A percentile compares a stretch with the other conserved stretches of the same genome.
phyloP scores from a whole-genome alignment of 1,140 invertebrate species.

The Ephestia elutella region DNA sequence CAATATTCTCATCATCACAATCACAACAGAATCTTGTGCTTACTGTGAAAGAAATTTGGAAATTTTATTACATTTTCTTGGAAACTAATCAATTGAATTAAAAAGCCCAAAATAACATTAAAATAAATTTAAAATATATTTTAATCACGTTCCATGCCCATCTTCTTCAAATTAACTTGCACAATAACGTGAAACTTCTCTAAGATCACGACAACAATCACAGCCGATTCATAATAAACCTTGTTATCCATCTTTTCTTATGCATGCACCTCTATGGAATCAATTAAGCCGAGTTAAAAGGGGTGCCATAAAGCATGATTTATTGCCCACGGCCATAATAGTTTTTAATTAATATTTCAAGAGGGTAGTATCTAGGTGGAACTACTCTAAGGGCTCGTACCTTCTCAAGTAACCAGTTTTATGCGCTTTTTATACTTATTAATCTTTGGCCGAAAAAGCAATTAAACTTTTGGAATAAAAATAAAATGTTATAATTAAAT shows the following conservation, averaged over 20 bases:
- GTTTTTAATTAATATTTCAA: slow-evolving; percentile 57
- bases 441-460: neutral
- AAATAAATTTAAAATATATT: too few species aligned
- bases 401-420: slow-evolving; percentile 3
- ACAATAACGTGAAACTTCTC: neutral
- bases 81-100: too few species aligned
- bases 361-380: slow-evolving; percentile 20
- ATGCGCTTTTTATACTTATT: neutral
- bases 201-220: neutral
- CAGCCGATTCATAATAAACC: slow-evolving; percentile 11
- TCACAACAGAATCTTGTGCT: too few species aligned
- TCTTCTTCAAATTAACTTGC: neutral
- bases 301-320: slow-evolving; percentile 61
- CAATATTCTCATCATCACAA: too few species aligned
- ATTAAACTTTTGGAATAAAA: neutral
- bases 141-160: neutral
- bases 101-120: too few species aligned
- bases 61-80: too few species aligned
- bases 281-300: slow-evolving; percentile 51
- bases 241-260: slow-evolving; percentile 56
- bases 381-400: neutral
- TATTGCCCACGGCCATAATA: slow-evolving; percentile 48
- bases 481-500: neutral
- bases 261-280: slow-evolving; percentile 44
- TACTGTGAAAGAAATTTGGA: too few species aligned